Evolutionary conservation across 1,140 invertebrate species (phyloP), one percentile per base, ranked within the genome.

Genomic region (Drosophila setifemur): DNA sequence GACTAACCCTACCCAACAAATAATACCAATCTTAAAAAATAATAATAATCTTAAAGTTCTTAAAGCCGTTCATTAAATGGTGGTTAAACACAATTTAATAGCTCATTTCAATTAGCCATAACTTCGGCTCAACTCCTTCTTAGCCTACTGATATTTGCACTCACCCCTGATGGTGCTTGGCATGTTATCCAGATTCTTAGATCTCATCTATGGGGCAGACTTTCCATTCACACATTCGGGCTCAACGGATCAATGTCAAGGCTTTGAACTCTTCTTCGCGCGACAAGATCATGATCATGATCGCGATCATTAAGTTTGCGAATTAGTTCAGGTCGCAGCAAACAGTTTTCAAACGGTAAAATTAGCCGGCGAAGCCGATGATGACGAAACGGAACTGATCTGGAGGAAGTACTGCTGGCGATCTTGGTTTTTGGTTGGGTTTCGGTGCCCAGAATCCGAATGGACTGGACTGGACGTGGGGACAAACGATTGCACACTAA

Each of bases 101-200:
- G n/a, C n/a, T n/a, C n/a, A n/a, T n/a, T n/a, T n/a, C n/a, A n/a
- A n/a, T n/a, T n/a, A n/a, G n/a, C n/a, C n/a, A n/a, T n/a, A n/a
- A n/a, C n/a, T n/a, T n/a, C n/a, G n/a, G n/a, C n/a, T n/a, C n/a
- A n/a, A n/a, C n/a, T n/a, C n/a, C n/a, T 35, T 6, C 2, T 16
- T 14, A 9, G 21, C 21, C 21, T 5, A 18, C 4, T 35, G 4
- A 4, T 12, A 11, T 21, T 11, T 2, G 1, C 11, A 69, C 87
- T 83, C 52, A 89, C 87, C 87, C 85, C 88, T 60, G 12, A 89
- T 89, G 40, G 88, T 89, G 73, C 88, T 89, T 31, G 88, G 88
- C 88, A 89, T 89, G 81, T 69, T 88, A 81, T 75, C 55, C 48
- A 57, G 33, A 50, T 81, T 86, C 42, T 63, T 50, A 28, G 58